Evolutionary conservation across 2,888 invertebrate genomes (phyloP), one percentile per base, ranked within the genome.

Genomic region (Patella depressa): DNA sequence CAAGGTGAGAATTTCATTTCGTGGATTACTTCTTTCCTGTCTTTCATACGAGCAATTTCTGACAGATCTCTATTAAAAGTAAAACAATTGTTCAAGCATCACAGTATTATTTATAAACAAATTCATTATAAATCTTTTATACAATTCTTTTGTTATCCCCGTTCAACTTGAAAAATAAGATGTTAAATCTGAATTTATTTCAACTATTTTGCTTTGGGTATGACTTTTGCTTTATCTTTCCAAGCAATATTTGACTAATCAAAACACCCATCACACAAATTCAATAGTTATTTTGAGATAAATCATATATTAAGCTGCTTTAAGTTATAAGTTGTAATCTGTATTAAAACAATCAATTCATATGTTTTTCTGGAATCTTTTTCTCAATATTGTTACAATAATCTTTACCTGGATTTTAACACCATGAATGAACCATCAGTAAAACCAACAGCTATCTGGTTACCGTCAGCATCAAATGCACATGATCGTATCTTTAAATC

Each of bases 1-100:
- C 92, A 90, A 3, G 92, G 92, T 0, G 92, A 92, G 83, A 86
- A 92, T 81, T 92, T 92, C 85, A 92, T 84, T 82, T 92, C 92
- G 79, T 91, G 92, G 19, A 92, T 86, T 4, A 90, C 91, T 82
- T 92, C 92, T 78, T 91, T 90, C 15, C 92, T 85, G 79, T 92
- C 91, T 72, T 89, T 89, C 77, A 90, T 85, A 78, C 89, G 89
- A 19, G 88, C 80, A 4, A 91, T 83, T 78, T 91, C 91, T 29
- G 89, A 86, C 77, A 92, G 79, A 80, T 92, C 91, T 79, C 91
- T 91, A 86, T 15, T 82, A 82, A 29, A 72, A 45, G 72, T 15
- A 24, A 24, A 15, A 69, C 9, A 55, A 57, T 17, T 53, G 53
- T 11, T 34, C 4, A 34, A 24, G 5, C 17, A 19, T 19, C 57